A percentile compares a stretch with the other conserved stretches of the same genome.
phyloP scores from a whole-genome alignment of 2,888 invertebrate species.

The Drosophila emarginata region DNA sequence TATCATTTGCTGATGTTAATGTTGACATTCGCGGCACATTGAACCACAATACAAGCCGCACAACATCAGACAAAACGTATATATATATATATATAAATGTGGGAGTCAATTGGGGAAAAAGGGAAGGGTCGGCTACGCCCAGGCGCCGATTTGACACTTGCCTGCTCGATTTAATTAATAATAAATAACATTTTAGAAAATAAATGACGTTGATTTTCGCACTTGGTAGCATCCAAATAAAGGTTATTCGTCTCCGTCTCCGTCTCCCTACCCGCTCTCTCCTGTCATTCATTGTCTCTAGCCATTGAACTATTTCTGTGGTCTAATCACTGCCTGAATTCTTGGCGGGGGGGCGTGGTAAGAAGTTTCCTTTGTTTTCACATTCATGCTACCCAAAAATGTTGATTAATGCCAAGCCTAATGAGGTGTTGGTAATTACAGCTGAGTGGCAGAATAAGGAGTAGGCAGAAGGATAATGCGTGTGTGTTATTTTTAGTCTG shows the following conservation, averaged over 20 bases:
- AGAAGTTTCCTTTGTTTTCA: slow-evolving; percentile 55
- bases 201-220: slow-evolving; percentile 58
- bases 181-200: slow-evolving; percentile 68
- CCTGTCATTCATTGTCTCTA: slow-evolving; percentile 9
- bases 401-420: slow-evolving; percentile 69
- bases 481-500: slow-evolving; percentile 45
- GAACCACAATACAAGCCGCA: slow-evolving; percentile 65
- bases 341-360: slow-evolving; percentile 2
- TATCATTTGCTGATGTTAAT: slow-evolving; percentile 17
- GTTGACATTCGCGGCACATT: slow-evolving; percentile 60
- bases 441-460: slow-evolving; percentile 17
- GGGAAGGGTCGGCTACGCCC: slow-evolving; percentile 29
- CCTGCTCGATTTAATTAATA: slow-evolving; percentile 75
- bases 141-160: slow-evolving; percentile 68
- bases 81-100: no score
- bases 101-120: not conserved
- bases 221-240: slow-evolving; percentile 17
- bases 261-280: no score
- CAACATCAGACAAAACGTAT: slow-evolving; percentile 4
- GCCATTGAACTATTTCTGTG: slow-evolving; percentile 26
- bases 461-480: not conserved
- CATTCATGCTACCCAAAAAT: slow-evolving; percentile 39
- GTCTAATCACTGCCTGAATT: not conserved
- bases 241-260: not conserved
- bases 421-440: slow-evolving; percentile 69